Conservation (phyloP, 2,113 vertebrate genomes). For the Podilymbus podiceps region DNA sequence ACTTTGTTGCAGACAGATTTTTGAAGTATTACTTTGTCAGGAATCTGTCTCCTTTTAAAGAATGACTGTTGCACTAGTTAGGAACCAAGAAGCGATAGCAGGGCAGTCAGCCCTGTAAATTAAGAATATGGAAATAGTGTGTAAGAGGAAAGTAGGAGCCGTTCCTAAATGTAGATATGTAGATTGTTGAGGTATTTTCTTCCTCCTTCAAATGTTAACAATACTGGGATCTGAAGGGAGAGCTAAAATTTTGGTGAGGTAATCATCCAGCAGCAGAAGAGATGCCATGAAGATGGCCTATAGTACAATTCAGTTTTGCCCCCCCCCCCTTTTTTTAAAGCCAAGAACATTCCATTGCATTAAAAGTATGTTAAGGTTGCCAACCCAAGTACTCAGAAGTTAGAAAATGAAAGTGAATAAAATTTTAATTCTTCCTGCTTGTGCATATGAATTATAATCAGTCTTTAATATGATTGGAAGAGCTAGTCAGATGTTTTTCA, state of each 20-base stretch:
- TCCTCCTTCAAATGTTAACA: neutral
- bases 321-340: neutral
- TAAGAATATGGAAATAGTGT: neutral
- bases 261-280: neutral
- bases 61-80: neutral
- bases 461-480: neutral
- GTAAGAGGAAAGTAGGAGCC: neutral
- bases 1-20: neutral
- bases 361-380: neutral
- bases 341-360: neutral
- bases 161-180: neutral
- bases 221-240: neutral
- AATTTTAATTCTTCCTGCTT: slow-evolving; percentile 1
- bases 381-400: neutral
- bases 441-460: neutral
- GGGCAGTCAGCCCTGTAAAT: neutral
- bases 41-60: neutral
- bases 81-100: neutral
- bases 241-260: neutral
- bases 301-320: neutral
- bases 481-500: neutral
- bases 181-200: neutral
- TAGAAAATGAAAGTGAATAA: neutral
- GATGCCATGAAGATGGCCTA: neutral
- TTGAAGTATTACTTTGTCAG: neutral